These are phyloP conservation scores for Phrynocephalus versicolor DNA, from an alignment of 2,113 vertebrate genomes.

Conservation along the genomic window DNA sequence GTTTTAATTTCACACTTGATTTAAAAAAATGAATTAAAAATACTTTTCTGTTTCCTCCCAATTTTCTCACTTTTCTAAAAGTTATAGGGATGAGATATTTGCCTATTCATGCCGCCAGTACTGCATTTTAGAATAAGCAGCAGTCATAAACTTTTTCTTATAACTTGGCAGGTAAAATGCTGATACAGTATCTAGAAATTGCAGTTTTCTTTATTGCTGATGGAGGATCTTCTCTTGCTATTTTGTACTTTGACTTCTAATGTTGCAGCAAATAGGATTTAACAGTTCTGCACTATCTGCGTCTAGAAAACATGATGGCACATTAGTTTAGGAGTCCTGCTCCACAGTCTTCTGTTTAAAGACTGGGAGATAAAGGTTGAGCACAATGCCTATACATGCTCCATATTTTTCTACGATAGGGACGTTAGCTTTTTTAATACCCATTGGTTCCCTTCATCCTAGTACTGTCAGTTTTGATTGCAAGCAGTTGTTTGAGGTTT, in stretches of 20 bases:
- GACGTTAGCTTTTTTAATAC: too few species aligned
- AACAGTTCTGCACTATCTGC: not conserved
- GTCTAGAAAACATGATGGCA: too few species aligned
- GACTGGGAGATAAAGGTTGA: not conserved
- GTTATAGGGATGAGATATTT: not conserved
- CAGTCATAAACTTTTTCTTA: not conserved
- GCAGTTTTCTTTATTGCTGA: not conserved
- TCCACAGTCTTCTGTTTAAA: not conserved
- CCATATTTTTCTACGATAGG: too few species aligned
- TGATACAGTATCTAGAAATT: constrained; percentile 3
- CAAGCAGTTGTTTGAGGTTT: too few species aligned
- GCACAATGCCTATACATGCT: not conserved
- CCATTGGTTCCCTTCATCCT: too few species aligned
- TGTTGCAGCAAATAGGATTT: not conserved
- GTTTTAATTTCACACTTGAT: not conserved
- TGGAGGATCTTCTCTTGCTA: not conserved
- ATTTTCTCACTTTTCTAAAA: not conserved
- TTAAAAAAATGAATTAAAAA: not conserved
- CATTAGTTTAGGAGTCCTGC: too few species aligned
- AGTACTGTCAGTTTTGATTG: too few species aligned
- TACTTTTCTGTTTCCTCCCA: not conserved
- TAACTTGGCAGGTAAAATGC: not conserved
- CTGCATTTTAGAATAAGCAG: not conserved
- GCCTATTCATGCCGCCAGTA: not conserved
- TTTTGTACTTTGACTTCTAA: not conserved